Conservation (phyloP, 1,140 invertebrate species). For the Panagrolaimus sp. region DNA sequence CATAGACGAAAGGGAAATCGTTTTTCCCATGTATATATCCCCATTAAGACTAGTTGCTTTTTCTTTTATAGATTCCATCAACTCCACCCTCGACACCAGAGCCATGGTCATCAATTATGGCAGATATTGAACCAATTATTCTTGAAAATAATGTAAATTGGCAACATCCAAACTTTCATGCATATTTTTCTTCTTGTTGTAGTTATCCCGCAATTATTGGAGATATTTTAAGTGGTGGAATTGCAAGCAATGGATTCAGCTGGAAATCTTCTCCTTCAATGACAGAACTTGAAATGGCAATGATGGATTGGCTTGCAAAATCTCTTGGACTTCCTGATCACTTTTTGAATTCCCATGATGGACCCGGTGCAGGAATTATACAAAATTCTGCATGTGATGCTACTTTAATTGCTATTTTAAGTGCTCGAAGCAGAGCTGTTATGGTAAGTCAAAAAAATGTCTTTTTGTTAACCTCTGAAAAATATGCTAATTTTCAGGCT, state of each 20-base stretch:
- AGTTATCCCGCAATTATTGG: slow-evolving; percentile 92
- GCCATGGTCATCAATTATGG: neutral
- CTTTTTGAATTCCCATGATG: slow-evolving; percentile 63
- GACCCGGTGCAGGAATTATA: slow-evolving; percentile 64
- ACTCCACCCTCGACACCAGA: neutral
- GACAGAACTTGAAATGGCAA: slow-evolving; percentile 91
- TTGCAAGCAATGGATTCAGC: slow-evolving; percentile 95
- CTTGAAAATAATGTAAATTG: slow-evolving; percentile 69
- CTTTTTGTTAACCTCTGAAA: too few species aligned
- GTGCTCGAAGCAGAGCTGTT: too few species aligned
- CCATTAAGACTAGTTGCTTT: too few species aligned
- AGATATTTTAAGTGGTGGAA: slow-evolving; percentile 90
- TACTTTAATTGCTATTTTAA: slow-evolving; percentile 85
- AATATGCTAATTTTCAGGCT: too few species aligned
- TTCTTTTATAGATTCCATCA: too few species aligned
- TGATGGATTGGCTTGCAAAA: slow-evolving; percentile 89
- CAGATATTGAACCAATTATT: neutral
- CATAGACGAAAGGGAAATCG: too few species aligned
- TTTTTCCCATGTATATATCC: too few species aligned
- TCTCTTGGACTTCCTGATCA: slow-evolving; percentile 63
- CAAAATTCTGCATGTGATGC: slow-evolving; percentile 92
- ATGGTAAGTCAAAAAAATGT: too few species aligned
- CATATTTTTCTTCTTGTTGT: slow-evolving; percentile 95
- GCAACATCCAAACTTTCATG: slow-evolving; percentile 97
- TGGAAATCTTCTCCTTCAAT: slow-evolving; percentile 96